phyloP scores from a whole-genome alignment of 2,113 vertebrate genomes.

The Urocolius indicus region DNA sequence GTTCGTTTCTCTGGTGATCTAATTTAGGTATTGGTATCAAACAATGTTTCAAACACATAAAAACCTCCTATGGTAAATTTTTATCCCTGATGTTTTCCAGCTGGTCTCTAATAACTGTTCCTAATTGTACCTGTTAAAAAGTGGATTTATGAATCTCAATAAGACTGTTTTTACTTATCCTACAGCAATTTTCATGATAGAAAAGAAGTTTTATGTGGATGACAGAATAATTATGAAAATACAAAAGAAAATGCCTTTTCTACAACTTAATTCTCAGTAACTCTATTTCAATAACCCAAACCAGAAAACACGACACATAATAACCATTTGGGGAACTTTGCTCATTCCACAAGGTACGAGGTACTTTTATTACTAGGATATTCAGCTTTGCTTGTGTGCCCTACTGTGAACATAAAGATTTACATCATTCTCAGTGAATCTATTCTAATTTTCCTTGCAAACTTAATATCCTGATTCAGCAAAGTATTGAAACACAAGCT shows the following conservation, averaged over 20 bases:
- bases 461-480: slow-evolving; percentile 55
- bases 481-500: not conserved
- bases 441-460: slow-evolving; percentile 42
- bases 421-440: slow-evolving; percentile 31
- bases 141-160: slow-evolving; percentile 80
- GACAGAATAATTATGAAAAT: slow-evolving; percentile 75
- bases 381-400: slow-evolving; percentile 23
- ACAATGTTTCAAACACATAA: slow-evolving; percentile 61
- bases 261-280: slow-evolving; percentile 56
- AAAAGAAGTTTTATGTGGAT: slow-evolving; percentile 61
- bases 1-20: slow-evolving; percentile 65
- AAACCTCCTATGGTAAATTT: slow-evolving; percentile 63
- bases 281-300: slow-evolving; percentile 52
- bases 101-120: slow-evolving; percentile 76
- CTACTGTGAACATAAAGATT: slow-evolving; percentile 23
- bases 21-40: slow-evolving; percentile 66
- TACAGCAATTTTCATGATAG: slow-evolving; percentile 52
- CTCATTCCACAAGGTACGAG: slow-evolving; percentile 35
- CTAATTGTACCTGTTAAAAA: slow-evolving; percentile 82
- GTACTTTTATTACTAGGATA: slow-evolving; percentile 29
- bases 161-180: slow-evolving; percentile 64
- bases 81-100: slow-evolving; percentile 71
- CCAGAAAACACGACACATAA: slow-evolving; percentile 36
- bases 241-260: slow-evolving; percentile 64
- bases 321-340: slow-evolving; percentile 44